Evolutionary conservation across 2,113 vertebrate genomes (phyloP).

Genomic region (Ellobius talpinus): DNA sequence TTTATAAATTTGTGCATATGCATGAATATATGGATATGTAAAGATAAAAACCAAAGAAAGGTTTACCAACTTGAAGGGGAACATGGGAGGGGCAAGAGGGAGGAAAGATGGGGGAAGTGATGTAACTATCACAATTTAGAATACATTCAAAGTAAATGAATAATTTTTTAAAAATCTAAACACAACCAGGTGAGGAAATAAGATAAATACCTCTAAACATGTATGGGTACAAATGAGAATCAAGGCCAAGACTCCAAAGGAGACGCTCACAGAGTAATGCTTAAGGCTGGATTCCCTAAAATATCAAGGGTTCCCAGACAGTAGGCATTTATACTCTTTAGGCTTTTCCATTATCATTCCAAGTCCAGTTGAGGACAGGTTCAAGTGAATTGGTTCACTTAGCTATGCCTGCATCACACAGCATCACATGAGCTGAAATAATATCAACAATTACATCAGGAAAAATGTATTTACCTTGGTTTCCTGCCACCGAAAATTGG

Average conservation of each 20-base stretch:
- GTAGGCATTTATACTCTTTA: neutral
- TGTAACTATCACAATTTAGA: neutral
- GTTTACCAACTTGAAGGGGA: neutral
- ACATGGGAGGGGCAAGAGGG: neutral
- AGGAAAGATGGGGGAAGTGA: neutral
- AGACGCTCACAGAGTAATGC: neutral
- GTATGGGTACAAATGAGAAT: neutral
- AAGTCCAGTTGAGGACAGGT: constrained; percentile 80
- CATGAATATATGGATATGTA: neutral
- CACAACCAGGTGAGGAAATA: neutral
- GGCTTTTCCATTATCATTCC: constrained; percentile 75
- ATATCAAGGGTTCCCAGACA: neutral
- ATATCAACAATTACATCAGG: constrained; percentile 90
- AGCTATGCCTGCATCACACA: constrained; percentile 84
- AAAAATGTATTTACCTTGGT: constrained; percentile 91
- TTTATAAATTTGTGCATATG: neutral
- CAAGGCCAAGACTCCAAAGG: neutral
- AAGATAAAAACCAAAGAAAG: neutral
- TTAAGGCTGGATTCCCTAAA: neutral
- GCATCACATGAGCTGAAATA: constrained; percentile 86
- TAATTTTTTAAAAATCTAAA: neutral
- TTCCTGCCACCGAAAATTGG: constrained; percentile 84
- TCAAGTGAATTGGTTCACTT: constrained; percentile 87
- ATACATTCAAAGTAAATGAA: neutral
- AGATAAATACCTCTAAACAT: neutral